A percentile compares a stretch with the other conserved stretches of the same genome.
Evolutionary conservation across 2,797 vertebrate species (phyloP).

Genomic region (Rhyacichthys aspro): DNA sequence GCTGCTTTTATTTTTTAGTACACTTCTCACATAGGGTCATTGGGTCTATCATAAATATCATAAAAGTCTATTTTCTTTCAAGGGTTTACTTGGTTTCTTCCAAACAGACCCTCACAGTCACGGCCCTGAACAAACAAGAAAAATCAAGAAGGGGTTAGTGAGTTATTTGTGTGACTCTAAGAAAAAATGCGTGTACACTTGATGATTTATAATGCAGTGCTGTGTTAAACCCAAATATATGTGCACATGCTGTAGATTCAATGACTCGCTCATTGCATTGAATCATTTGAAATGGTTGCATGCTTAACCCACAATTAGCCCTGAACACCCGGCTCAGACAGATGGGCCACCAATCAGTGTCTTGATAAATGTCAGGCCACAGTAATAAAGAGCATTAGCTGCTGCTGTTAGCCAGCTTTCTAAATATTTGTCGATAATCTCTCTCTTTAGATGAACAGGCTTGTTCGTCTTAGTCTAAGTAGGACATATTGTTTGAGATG

Average conservation of each 20-base stretch:
- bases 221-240: neutral
- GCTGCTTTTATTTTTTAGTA: too few species aligned
- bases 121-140: too few species aligned
- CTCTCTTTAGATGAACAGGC: slow-evolving; percentile 4
- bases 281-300: slow-evolving; percentile 12
- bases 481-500: slow-evolving; percentile 9
- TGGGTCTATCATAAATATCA: too few species aligned
- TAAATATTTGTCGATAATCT: slow-evolving; percentile 25
- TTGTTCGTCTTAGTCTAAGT: neutral
- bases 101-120: too few species aligned
- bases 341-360: slow-evolving; percentile 33
- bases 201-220: too few species aligned
- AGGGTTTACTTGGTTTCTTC: too few species aligned
- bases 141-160: too few species aligned
- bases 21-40: too few species aligned
- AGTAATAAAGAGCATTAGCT: slow-evolving; percentile 33
- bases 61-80: too few species aligned
- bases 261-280: neutral
- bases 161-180: too few species aligned
- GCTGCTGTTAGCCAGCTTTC: slow-evolving; percentile 27
- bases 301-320: slow-evolving; percentile 27
- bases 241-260: neutral
- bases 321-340: slow-evolving; percentile 29
- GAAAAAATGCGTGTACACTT: too few species aligned
- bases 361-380: slow-evolving; percentile 47